Base-by-base conservation (phyloP, 2,113 vertebrate species). In the Cebus imitator region DNA sequence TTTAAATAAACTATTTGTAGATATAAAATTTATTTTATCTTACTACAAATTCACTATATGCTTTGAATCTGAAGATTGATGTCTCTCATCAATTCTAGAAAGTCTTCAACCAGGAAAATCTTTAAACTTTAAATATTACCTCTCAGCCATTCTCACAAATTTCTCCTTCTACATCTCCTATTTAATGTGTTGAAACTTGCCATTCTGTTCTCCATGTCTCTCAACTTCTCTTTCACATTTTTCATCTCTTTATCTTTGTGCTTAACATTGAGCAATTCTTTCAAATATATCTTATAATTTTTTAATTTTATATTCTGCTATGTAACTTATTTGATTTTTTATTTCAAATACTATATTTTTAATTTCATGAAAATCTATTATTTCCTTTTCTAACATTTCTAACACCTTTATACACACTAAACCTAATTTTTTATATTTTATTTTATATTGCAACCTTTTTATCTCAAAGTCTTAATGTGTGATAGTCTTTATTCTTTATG, bases 301-400 rank as follows among this genome's bases (percentile, higher is more conserved):
- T 40, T 40, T 92, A 96, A 70, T n/a, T 91, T 43, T 93, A 14
- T 84, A 12, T 45, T 87, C 18, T 92, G 12, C 16, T 92, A 25
- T 23, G 52, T 92, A 90, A 91, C 14, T 4, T 72, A 4, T 84
- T 92, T 58, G 17, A 80, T 58, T 57, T 82, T 87, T 92, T 1
- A n/a, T 94, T 79, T 95, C 30, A 70, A 73, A 93, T 21, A 35
- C 12, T 55, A 0, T 11, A 93, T 76, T 92, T 94, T 97, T 73
- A 91, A 72, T 86, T 95, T 92, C 78, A 79, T 48, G 37, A 90
- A 92, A 96, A 58, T 17, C 11, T 82, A 35, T 52, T 40, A 37
- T 72, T 37, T 61, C 6, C 7, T 84, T 84, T 82, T 97, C 37
- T 78, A 87, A 68, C 8, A 40, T 68, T 70, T 80, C 45, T 92